Evolutionary conservation across 2,113 vertebrate genomes (phyloP).

Genomic region (Isichthys henryi): DNA sequence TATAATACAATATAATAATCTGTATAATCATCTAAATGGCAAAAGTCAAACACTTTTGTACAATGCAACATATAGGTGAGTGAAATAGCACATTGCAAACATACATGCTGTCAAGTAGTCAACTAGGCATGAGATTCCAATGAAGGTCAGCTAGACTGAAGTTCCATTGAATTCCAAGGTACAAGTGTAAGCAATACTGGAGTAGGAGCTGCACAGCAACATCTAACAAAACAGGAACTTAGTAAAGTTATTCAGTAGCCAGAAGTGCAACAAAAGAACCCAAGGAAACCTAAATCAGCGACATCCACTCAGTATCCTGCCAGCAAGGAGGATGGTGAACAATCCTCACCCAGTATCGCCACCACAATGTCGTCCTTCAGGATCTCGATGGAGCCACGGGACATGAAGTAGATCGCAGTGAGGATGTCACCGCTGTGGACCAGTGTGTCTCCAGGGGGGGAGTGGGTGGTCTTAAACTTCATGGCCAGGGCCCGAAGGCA

Average conservation of each 20-base stretch:
- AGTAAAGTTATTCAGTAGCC: background rate
- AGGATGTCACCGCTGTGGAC: slow-evolving; percentile 91
- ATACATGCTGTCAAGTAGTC: background rate
- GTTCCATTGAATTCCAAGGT: background rate
- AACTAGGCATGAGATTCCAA: background rate
- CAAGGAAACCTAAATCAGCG: background rate
- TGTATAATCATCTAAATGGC: background rate
- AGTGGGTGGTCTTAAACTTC: slow-evolving; percentile 97
- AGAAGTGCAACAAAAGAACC: background rate
- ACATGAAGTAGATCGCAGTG: slow-evolving; percentile 90
- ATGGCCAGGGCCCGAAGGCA: slow-evolving; percentile 93
- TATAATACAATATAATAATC: background rate
- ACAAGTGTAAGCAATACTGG: background rate
- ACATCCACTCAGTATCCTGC: background rate
- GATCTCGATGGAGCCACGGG: slow-evolving; percentile 95
- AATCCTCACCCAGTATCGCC: slow-evolving; percentile 84
- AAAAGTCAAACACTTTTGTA: background rate
- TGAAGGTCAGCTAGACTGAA: background rate
- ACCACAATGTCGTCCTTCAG: slow-evolving; percentile 94
- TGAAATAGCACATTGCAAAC: background rate
- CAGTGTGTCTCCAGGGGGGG: slow-evolving; percentile 93
- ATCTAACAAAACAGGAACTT: background rate
- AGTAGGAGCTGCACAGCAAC: background rate
- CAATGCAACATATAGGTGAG: background rate
- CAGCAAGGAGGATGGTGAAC: background rate